These are phyloP conservation scores for Sphaeramia orbicularis DNA, from an alignment of 2,797 vertebrate species.

Conservation along the genomic window DNA sequence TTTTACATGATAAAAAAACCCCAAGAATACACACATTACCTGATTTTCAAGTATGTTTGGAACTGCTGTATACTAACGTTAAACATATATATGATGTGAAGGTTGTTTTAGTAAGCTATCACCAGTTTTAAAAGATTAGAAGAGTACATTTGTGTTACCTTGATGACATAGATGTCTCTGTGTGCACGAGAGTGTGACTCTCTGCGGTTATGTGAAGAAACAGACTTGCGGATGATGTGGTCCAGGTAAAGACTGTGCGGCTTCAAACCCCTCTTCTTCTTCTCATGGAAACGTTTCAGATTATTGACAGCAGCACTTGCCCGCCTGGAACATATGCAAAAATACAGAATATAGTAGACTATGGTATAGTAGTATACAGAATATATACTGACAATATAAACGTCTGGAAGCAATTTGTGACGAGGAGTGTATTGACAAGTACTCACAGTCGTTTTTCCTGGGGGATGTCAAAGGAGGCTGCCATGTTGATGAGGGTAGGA, in stretches of 20 bases:
- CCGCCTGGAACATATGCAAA: constrained; percentile 80
- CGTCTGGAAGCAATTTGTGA: neutral
- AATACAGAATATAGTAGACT: neutral
- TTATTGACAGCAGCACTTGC: constrained; percentile 97
- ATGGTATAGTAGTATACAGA: neutral
- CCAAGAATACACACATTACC: neutral
- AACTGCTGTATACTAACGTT: too few species aligned
- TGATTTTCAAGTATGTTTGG: neutral
- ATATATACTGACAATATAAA: neutral
- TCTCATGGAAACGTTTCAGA: constrained; percentile 97
- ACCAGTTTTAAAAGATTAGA: neutral
- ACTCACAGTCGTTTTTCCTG: constrained; percentile 96
- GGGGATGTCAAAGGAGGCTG: constrained; percentile 95
- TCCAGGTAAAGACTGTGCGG: constrained; percentile 97
- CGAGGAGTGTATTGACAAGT: neutral
- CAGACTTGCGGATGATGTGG: constrained; percentile 95
- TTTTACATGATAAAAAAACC: constrained; percentile 6
- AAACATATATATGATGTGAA: too few species aligned
- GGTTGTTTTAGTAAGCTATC: too few species aligned
- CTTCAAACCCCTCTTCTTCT: constrained; percentile 96
- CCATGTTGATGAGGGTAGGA: constrained; percentile 98
- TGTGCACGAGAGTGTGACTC: constrained; percentile 92
- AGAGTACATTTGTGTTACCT: constrained; percentile 81
- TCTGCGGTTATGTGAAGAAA: constrained; percentile 89
- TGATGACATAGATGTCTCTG: constrained; percentile 96